Conservation (phyloP, 2,797 vertebrate species). For the Choloepus didactylus region DNA sequence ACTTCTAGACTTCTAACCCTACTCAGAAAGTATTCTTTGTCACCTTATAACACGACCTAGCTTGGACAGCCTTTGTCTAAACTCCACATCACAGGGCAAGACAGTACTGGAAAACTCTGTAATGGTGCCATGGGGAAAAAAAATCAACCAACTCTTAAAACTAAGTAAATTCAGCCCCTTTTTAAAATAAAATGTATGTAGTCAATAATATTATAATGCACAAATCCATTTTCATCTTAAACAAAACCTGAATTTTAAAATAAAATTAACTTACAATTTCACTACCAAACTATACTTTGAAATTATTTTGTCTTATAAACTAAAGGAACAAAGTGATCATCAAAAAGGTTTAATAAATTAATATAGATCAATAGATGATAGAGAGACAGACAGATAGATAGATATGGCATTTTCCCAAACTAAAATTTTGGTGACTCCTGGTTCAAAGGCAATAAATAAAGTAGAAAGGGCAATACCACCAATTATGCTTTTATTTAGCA, state of each 20-base stretch:
- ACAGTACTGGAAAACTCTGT: background rate
- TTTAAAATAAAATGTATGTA: background rate
- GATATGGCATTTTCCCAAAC: background rate
- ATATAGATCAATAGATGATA: background rate
- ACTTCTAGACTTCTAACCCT: background rate
- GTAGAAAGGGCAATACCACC: slow-evolving; percentile 1
- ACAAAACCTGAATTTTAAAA: background rate
- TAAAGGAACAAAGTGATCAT: background rate
- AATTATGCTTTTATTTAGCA: background rate
- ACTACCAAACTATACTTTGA: slow-evolving; percentile 11
- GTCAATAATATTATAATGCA: background rate
- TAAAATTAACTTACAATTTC: background rate
- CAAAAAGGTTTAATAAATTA: background rate
- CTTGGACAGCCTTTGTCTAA: background rate
- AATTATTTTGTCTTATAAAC: slow-evolving; percentile 27
- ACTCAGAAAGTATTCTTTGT: background rate
- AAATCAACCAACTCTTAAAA: background rate
- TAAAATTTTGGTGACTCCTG: background rate
- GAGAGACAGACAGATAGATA: background rate
- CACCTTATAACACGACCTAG: background rate
- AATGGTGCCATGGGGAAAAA: background rate
- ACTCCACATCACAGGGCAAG: background rate
- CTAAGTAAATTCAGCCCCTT: background rate
- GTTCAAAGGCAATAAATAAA: slow-evolving; percentile 48
- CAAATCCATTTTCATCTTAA: background rate